A percentile compares a stretch with the other conserved stretches of the same genome.
phyloP scores from a whole-genome alignment of 2,888 invertebrate genomes.

The Callosobruchus maculatus region DNA sequence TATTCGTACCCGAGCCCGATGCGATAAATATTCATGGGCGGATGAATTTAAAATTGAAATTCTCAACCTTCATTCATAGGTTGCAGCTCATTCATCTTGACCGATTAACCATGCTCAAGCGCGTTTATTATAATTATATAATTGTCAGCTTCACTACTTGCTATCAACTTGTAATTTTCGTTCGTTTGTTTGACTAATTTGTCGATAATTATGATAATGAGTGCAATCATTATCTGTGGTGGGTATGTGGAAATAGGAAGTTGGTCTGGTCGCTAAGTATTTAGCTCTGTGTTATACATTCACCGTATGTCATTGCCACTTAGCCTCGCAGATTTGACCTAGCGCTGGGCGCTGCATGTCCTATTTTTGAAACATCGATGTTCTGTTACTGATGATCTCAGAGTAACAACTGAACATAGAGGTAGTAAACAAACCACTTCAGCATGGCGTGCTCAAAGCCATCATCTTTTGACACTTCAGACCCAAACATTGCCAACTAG shows the following conservation, averaged over 20 bases:
- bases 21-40: conserved; percentile 14
- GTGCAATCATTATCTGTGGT: not conserved
- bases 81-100: conserved; percentile 11
- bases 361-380: too few species aligned
- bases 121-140: conserved; percentile 15
- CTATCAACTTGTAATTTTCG: conserved; percentile 8
- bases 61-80: conserved; percentile 14
- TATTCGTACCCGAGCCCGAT: conserved; percentile 11
- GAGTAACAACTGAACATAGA: too few species aligned
- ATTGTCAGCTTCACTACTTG: conserved; percentile 12
- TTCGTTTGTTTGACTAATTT: conserved; percentile 9
- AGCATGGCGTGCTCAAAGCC: too few species aligned
- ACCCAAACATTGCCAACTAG: too few species aligned
- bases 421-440: too few species aligned
- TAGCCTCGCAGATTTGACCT: too few species aligned
- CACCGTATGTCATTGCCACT: too few species aligned
- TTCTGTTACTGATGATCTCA: too few species aligned
- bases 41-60: conserved; percentile 16
- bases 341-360: too few species aligned
- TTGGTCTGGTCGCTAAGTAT: not conserved
- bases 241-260: not conserved
- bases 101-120: conserved; percentile 8
- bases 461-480: too few species aligned
- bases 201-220: not conserved
- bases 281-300: not conserved